phyloP scores from a whole-genome alignment of 37 sponge, comb jelly and placozoan species.

The Dysidea cf. avara region DNA sequence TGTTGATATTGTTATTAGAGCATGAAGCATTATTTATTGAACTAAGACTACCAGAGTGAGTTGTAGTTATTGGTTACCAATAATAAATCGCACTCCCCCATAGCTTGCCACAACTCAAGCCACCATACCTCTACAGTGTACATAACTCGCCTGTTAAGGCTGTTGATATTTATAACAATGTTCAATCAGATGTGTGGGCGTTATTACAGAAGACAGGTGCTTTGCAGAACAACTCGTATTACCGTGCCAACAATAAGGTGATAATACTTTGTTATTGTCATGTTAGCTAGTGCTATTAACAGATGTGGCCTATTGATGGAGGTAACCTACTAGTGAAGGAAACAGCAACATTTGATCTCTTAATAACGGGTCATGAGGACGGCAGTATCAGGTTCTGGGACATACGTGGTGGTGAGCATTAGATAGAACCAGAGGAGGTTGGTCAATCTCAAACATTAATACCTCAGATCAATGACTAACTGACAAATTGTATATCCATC shows the following conservation, averaged over 20 bases:
- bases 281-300: neutral
- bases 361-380: slow-evolving; percentile 82
- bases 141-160: slow-evolving; percentile 81
- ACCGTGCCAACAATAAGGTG: slow-evolving; percentile 37
- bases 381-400: slow-evolving; percentile 97
- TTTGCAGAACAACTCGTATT: slow-evolving; percentile 56
- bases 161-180: slow-evolving; percentile 34
- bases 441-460: neutral
- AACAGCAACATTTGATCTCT: neutral
- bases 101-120: slow-evolving; percentile 69
- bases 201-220: slow-evolving; percentile 47
- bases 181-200: slow-evolving; percentile 62
- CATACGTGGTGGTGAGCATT: slow-evolving; percentile 59
- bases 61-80: neutral
- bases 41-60: slow-evolving; percentile 72
- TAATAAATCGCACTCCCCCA: slow-evolving; percentile 8
- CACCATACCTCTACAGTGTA: slow-evolving; percentile 69
- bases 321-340: slow-evolving; percentile 25
- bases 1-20: slow-evolving; percentile 71
- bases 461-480: too few relatives aligned
- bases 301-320: slow-evolving; percentile 83
- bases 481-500: too few relatives aligned
- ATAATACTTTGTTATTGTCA: neutral
- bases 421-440: too few relatives aligned
- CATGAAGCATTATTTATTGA: slow-evolving; percentile 79